phyloP scores from a whole-genome alignment of 2,888 invertebrate species.

The Drosophila acutilabella region DNA sequence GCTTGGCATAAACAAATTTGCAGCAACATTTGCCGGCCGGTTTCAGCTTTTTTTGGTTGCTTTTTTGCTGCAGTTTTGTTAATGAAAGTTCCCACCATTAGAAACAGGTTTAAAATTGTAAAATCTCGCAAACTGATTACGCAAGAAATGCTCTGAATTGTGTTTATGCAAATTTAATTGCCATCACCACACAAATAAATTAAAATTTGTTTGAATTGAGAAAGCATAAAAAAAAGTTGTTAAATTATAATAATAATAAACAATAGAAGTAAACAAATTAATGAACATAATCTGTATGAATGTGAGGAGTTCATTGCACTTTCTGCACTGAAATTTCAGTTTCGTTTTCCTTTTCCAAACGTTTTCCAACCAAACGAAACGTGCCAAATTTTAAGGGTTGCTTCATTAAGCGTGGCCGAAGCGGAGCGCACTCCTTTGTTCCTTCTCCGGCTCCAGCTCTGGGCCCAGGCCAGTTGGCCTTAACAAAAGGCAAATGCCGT shows the following conservation, averaged over 20 bases:
- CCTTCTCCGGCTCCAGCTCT: background rate
- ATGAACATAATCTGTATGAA: slow-evolving; percentile 50
- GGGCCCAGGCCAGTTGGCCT: slow-evolving; percentile 22
- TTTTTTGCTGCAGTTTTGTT: slow-evolving; percentile 57
- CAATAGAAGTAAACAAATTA: slow-evolving; percentile 24
- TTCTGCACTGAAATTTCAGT: slow-evolving; percentile 51
- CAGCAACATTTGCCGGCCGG: slow-evolving; percentile 73
- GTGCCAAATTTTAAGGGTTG: slow-evolving; percentile 79
- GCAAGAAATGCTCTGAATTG: slow-evolving; percentile 51
- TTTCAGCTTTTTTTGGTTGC: slow-evolving; percentile 44
- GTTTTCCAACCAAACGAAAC: slow-evolving; percentile 62
- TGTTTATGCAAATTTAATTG: slow-evolving; percentile 63
- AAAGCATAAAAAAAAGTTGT: slow-evolving; percentile 27
- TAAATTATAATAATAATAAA: slow-evolving; percentile 20
- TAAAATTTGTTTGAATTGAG: slow-evolving; percentile 50
- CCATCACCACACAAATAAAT: slow-evolving; percentile 18
- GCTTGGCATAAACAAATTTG: slow-evolving; percentile 76
- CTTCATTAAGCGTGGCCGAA: slow-evolving; percentile 70
- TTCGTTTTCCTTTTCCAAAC: slow-evolving; percentile 53
- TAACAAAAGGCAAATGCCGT: slow-evolving; percentile 52
- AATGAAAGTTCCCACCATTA: slow-evolving; percentile 78
- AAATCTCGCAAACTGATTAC: slow-evolving; percentile 61
- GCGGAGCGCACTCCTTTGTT: slow-evolving; percentile 12
- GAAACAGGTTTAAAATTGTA: slow-evolving; percentile 68
- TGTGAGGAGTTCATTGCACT: slow-evolving; percentile 66